Conservation (phyloP, 1,140 invertebrate genomes). For the Charaxes varanes region DNA sequence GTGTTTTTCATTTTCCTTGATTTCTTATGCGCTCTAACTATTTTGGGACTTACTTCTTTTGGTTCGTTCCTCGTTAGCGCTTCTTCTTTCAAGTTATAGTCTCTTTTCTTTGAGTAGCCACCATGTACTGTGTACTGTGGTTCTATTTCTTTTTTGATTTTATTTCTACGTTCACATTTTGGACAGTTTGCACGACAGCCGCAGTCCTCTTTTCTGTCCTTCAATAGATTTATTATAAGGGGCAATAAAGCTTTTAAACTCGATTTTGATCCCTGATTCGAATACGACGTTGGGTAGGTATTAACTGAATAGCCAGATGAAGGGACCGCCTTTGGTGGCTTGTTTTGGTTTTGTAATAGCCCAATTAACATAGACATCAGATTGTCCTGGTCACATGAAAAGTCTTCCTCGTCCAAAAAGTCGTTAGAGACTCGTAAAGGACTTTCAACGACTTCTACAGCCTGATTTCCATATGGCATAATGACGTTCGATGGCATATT, state of each 20-base stretch:
- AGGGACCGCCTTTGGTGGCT: slow-evolving; percentile 1
- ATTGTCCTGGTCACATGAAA: slow-evolving; percentile 3
- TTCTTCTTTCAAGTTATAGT: slow-evolving; percentile 22
- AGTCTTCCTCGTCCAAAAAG: slow-evolving; percentile 1
- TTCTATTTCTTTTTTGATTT: slow-evolving; percentile 19
- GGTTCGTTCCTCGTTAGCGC: slow-evolving; percentile 9
- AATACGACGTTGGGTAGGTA: not conserved
- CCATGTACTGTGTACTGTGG: slow-evolving; percentile 15
- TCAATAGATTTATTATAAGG: slow-evolving; percentile 41
- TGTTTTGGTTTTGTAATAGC: slow-evolving; percentile 9
- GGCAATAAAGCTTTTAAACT: slow-evolving; percentile 41
- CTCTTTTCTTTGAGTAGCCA: slow-evolving; percentile 31
- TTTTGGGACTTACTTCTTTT: slow-evolving; percentile 18
- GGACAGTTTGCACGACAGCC: slow-evolving; percentile 24
- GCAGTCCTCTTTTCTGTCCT: slow-evolving; percentile 31
- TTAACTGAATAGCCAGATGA: not conserved
- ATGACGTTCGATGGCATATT: slow-evolving; percentile 6
- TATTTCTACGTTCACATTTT: slow-evolving; percentile 16
- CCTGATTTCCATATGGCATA: slow-evolving; percentile 8
- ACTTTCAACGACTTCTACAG: not conserved
- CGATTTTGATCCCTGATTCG: slow-evolving; percentile 23
- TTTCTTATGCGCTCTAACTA: slow-evolving; percentile 22
- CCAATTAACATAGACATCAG: slow-evolving; percentile 4
- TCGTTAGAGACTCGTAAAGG: slow-evolving; percentile 6
- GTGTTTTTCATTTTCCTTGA: slow-evolving; percentile 16